Base-by-base conservation (phyloP, 2,797 vertebrate genomes). In the Aplochiton taeniatus region DNA sequence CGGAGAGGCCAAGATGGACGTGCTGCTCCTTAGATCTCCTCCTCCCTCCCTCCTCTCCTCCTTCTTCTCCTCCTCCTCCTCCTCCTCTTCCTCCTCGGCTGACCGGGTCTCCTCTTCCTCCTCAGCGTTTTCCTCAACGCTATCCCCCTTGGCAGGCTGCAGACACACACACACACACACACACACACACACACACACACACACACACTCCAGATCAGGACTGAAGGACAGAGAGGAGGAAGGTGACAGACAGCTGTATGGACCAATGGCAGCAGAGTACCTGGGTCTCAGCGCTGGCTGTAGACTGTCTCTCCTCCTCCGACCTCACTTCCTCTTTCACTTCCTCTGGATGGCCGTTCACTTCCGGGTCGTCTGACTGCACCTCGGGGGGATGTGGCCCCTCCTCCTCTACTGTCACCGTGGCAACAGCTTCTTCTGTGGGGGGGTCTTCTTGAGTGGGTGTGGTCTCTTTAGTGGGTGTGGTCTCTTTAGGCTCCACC, bases 281-380 rank as follows among this genome's bases (percentile, higher is more conserved):
- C 96, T 96, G 93, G 41, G 86, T 87, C 71, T 94, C 94, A 57
- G 88, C 87, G 61, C 87, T 90, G 72, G 83, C 81, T 72, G 89
- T 70, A 1, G 92, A 91, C 63, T 80, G 87, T 44, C 92, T 90
- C 76, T 94, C 93, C 8, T 93, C 89, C 77, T 91, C 90, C 0
- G 76, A 86, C 85, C 80, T 90, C 47, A 83, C 82, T 69, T 87
- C 91, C 78, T 90, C 79, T 58, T 79, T 76, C 70, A 90, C 90
- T 59, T 91, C 88, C 52, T 66, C 70, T 68, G 83, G 79, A 68
- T 87, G 85, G 11, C 89, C 88, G 64, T 90, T 89, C 65, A 89
- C 81, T 70, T 86, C 84, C 74, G 70, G 82, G 54, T 83, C 82
- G 74, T 87, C 85, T 20, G 67, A 74, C 4, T 8, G n/a, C 8